phyloP scores from a whole-genome alignment of 92 coral and sea anemone species.

The Plumapathes pennacea region DNA sequence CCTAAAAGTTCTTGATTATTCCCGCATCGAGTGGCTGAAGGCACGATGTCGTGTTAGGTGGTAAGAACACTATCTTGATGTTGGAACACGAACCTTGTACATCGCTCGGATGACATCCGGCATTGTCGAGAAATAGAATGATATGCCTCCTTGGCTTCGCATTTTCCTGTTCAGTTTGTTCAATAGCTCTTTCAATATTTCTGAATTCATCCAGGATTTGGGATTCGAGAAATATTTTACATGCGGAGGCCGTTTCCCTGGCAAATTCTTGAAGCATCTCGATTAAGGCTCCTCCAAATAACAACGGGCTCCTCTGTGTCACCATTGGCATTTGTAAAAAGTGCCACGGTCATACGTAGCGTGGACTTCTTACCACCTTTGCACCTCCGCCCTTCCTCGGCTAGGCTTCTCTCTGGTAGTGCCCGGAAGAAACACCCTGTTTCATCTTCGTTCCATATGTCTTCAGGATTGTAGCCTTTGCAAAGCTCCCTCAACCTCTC shows the following conservation, averaged over 20 bases:
- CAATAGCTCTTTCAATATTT: slow-evolving; percentile 32
- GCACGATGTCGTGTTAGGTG: slow-evolving; percentile 20
- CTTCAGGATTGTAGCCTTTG: slow-evolving; percentile 37
- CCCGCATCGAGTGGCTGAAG: slow-evolving; percentile 38
- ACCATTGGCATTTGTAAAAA: slow-evolving; percentile 29
- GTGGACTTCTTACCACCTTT: slow-evolving; percentile 35
- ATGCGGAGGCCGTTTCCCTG: slow-evolving; percentile 20
- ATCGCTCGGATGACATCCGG: slow-evolving; percentile 25
- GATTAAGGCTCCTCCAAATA: slow-evolving; percentile 35
- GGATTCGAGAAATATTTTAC: slow-evolving; percentile 35
- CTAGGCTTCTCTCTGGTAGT: slow-evolving; percentile 41
- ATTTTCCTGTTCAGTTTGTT: slow-evolving; percentile 24
- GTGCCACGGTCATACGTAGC: slow-evolving; percentile 29
- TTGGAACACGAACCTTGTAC: slow-evolving; percentile 15
- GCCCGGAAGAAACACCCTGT: slow-evolving; percentile 36
- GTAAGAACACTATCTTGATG: slow-evolving; percentile 34
- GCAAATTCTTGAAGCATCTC: slow-evolving; percentile 29
- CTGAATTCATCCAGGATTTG: slow-evolving; percentile 37
- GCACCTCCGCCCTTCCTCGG: slow-evolving; percentile 32
- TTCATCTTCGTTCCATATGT: slow-evolving; percentile 32
- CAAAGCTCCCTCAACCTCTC: slow-evolving; percentile 38
- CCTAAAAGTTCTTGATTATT: slow-evolving; percentile 18
- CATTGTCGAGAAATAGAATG: slow-evolving; percentile 20
- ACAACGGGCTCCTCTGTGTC: slow-evolving; percentile 25
- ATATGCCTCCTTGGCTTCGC: slow-evolving; percentile 16